Base-by-base conservation (phyloP, 2,888 invertebrate genomes). In the Eupithecia pulchellata region DNA sequence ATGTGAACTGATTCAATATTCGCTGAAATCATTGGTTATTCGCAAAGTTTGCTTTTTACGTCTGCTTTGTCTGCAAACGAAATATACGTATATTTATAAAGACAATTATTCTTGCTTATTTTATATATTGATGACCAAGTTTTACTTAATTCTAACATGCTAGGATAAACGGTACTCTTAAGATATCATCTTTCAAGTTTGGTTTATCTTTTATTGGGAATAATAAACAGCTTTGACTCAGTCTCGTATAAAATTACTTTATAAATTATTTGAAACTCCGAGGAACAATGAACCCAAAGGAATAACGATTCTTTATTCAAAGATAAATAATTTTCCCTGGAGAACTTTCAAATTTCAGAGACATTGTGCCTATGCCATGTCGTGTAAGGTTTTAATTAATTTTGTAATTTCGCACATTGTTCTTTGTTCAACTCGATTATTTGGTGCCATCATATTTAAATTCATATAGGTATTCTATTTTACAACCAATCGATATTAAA, bases 261-360 rank as follows among this genome's bases (percentile, higher is more conserved):
- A 25, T 29, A 14, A 36, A 65, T 34, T 57, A 42, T 64, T 58
- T 39, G 32, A 36, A 64, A 58, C 64, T 65, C 64, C 55, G 29
- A 61, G 25, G 27, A 39, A 61, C 55, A 32, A 67, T 30, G 39
- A 65, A 68, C 61, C n/a, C 25, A 32, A 42, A 55, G 62, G 42
- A 68, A 42, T 42, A 42, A 17, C 17, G 52, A 13, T 62, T 47
- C 30, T 20, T 72, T 72, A 72, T 66, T 72, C 68, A 68, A 57
- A 58, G 66, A 68, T 68, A 29, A 52, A 52, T 52, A 72, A 68
- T 72, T 66, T 65, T 65, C 47, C 62, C 58, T 47, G 65, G 39
- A 65, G 65, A 68, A 68, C 58, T 71, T 71, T 65, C 52, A 60
- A 55, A 64, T 55, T 72, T 72, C 71, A 57, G 47, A 27, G 71